Base-by-base conservation (phyloP, 92 coral and sea anemone species). In the Paragorgia papillata region DNA sequence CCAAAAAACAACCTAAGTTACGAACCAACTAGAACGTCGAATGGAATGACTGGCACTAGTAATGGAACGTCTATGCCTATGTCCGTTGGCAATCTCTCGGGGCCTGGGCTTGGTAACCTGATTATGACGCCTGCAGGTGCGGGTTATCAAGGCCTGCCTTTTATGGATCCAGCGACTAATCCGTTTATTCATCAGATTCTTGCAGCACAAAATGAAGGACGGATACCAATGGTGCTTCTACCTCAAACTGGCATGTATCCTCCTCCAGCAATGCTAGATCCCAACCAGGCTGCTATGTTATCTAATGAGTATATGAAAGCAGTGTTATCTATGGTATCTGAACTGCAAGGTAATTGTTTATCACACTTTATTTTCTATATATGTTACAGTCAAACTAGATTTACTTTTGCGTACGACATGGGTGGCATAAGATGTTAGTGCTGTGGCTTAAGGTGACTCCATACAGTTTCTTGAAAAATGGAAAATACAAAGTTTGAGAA, bases 91-190 rank as follows among this genome's bases (percentile, higher is more conserved):
- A 56, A 56, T 56, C 10, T 34, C 17, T 49, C 40, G 32, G 54
- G 75, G 75, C 46, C 78, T 55, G 78, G 78, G 29, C 6, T 55
- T 18, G 43, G 62, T 27, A 69, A 69, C 60, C 27, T 69, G 4
- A 40, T 71, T 3, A 71, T 71, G 64, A 32, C 64, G 8, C 50
- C 78, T 7, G 32, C 64, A 50, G 78, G 50, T 3, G 39, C 78
- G 9, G 78, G 64, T 18, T 71, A 71, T 64, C 78, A 57, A 19
- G 41, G 26, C 50, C 2, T 71, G 41, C 78, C 64, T 1, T 20
- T 54, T 32, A 20, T 55, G 5, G 21, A 28, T 54, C 12, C 46
- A 33, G 78, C 53, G 17, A n/a, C 78, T 26, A 35, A 71, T 7
- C 62, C 62, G 22, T 56, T 56, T 35, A 18, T 71, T 9, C 78